Evolutionary conservation across 2,888 invertebrate genomes (phyloP).

Genomic region (Callyntrura sp.): DNA sequence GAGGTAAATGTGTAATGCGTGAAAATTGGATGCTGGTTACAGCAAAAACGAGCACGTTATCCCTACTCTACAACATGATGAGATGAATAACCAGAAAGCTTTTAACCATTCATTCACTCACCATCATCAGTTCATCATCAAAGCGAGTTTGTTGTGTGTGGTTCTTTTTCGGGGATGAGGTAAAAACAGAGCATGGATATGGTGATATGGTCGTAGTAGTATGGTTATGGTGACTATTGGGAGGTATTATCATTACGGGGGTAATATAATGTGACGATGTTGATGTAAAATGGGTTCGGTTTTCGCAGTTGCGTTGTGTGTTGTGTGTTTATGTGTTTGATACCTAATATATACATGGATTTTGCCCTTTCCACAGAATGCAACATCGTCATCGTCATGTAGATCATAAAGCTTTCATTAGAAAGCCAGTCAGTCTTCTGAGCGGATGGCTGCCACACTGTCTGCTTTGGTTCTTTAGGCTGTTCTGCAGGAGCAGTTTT

Average conservation of each 20-base stretch:
- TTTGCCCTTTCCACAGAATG: background rate
- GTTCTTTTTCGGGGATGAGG: background rate
- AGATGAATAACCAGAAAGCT: constrained; percentile 49
- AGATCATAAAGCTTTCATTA: constrained; percentile 59
- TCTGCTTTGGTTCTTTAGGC: constrained; percentile 40
- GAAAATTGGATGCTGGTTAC: constrained; percentile 5
- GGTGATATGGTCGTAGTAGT: background rate
- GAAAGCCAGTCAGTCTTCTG: constrained; percentile 70
- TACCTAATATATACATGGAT: background rate
- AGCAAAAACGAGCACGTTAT: constrained; percentile 13
- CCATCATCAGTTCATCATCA: constrained; percentile 55
- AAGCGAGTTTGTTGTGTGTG: background rate
- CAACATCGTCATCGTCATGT: constrained; percentile 1
- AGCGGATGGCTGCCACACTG: constrained; percentile 72
- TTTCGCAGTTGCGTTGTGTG: constrained; percentile 21
- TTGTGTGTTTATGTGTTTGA: background rate
- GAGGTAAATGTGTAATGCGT: constrained; percentile 33
- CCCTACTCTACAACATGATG: background rate
- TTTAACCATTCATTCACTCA: constrained; percentile 60
- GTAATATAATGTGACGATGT: constrained; percentile 24
- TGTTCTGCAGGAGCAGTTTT: background rate
- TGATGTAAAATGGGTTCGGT: background rate
- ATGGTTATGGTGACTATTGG: background rate
- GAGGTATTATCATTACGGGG: constrained; percentile 4
- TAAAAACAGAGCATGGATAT: background rate